These are phyloP conservation scores for Trachelus stipa DNA, from an alignment of 2,888 invertebrate species.

Conservation along the genomic window DNA sequence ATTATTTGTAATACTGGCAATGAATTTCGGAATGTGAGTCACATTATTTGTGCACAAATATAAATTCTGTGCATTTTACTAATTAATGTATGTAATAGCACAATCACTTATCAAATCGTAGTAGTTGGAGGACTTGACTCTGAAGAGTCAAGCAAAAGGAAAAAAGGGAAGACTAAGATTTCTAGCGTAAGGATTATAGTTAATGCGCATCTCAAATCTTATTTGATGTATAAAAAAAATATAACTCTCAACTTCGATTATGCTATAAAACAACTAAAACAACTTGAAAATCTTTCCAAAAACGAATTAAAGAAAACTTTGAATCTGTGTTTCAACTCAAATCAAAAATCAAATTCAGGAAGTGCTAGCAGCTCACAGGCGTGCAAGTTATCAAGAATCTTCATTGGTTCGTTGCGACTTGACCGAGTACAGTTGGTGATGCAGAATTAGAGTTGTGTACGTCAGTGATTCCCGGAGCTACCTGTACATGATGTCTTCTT, in stretches of 20 bases:
- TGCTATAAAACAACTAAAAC: not conserved
- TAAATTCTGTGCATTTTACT: not conserved
- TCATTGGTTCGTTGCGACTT: not conserved
- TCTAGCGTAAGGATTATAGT: not conserved
- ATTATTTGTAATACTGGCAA: not conserved
- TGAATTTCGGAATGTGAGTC: not conserved
- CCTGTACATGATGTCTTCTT: not conserved
- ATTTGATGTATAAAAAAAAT: not conserved
- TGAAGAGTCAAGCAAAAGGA: not conserved
- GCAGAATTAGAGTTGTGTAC: not conserved
- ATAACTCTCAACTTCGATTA: not conserved
- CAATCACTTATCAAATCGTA: not conserved
- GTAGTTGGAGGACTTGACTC: not conserved
- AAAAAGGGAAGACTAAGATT: not conserved
- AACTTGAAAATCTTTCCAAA: not conserved
- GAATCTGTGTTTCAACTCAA: not conserved
- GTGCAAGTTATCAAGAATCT: not conserved
- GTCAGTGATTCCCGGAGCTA: not conserved
- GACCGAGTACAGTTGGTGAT: not conserved
- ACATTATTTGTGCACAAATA: not conserved
- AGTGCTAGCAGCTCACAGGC: not conserved
- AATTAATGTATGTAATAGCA: not conserved
- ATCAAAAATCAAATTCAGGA: not conserved
- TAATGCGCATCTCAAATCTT: not conserved
- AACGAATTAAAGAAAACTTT: not conserved